Evolutionary conservation across 2,888 invertebrate genomes (phyloP), one percentile per base, ranked within the genome.

Genomic region (Cosmia pyralina): DNA sequence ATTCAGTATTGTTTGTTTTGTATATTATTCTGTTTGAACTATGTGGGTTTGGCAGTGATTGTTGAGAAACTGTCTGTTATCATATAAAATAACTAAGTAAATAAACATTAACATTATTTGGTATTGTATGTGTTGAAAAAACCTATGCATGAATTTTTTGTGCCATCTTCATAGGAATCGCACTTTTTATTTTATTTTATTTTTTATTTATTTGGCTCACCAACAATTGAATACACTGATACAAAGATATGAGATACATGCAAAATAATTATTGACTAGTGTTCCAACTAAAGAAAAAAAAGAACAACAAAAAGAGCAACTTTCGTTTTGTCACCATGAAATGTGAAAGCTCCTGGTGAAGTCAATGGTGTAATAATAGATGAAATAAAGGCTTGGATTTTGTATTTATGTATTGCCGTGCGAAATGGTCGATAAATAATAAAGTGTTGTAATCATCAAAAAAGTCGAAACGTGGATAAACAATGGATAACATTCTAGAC

Each of bases 21-120:
- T 53, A 22, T 22, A 53, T 34, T 62, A 70, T 50, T 69, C 46
- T 48, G 15, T 79, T 55, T 57, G 41, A 62, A 46, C 19, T 62
- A 50, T 66, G 11, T 57, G 52, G 77, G 64, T 60, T 80, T 52
- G 65, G 41, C 75, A 57, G 46, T 52, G 34, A 77, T 77, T 44
- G 38, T 41, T 60, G 46, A 44, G 34, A 50, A 80, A 28, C 19
- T 34, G 38, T 41, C 19, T 34, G 38, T 41, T 59, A 59, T 64
- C 48, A 34, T 22, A 6, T 19, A 8, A 63, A 63, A 48, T 48
- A 46, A 28, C 5, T 48, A 19, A 63, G 19, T 15, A 48, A 48
- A 64, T 34, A 50, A 44, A 17, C 7, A 7, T 28, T 4, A 60
- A n/a, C 8, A 15, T 60, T 60, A 15, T 60, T 41, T 60, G 22